Base-by-base conservation (phyloP, 2,113 vertebrate genomes). In the Alethe castanea region DNA sequence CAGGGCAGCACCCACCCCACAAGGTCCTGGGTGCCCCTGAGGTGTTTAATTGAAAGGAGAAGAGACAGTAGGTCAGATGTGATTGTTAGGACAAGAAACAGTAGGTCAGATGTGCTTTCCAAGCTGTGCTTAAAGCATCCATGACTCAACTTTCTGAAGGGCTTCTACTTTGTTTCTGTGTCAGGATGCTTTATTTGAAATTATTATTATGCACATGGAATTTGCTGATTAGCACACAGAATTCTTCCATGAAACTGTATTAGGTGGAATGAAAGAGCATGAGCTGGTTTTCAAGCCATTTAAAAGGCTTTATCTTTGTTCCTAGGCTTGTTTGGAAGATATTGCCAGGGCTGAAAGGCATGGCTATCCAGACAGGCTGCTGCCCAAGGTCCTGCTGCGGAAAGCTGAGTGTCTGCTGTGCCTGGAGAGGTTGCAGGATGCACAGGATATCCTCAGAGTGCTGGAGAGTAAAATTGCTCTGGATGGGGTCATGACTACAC, bases 301-400 rank as follows among this genome's bases (percentile, higher is more conserved):
- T 72, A 7, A 84, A 89, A 78, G 53, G 16, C 8, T 11, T 96
- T 73, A 8, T 82, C 57, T 92, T 94, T 86, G 33, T 82, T 91
- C 83, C 44, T 91, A 99, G 99, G 97, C 97, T 56, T 99, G 98
- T 92, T 97, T 99, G 81, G 87, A 98, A 89, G 99, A 99, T 88
- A 98, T 99, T 42, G 73, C 81, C 40, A 97, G 95, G 85, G 99
- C 99, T 40, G 78, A 98, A 80, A 96, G 69, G 26, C 97, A 98
- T 15, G 97, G 98, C 48, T 99, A 99, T 94, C 99, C 99, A 19
- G 96, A 98, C 83, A 98, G 96, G 71, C 97, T 99, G 81, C 95
- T 92, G 31, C 97, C 97, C 91, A 99, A 99, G 97, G 65, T 99
- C 44, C 93, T 98, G 87, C 92, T 98, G 35, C 98, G 99, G 26